Evolutionary conservation across 2,113 vertebrate genomes (phyloP), one percentile per base, ranked within the genome.

Genomic region (Saccopteryx bilineata): DNA sequence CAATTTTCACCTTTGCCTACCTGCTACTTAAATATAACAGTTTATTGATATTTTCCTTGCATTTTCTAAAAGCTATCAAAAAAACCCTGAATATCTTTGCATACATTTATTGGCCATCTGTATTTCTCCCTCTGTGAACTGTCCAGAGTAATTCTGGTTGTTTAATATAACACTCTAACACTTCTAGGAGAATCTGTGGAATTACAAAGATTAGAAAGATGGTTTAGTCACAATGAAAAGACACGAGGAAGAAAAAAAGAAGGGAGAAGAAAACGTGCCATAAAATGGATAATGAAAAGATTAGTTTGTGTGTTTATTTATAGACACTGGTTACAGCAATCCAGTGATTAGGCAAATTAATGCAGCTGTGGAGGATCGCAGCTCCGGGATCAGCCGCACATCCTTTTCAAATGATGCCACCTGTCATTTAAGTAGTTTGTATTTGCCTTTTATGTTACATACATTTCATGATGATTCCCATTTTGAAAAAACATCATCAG

Each of bases 271-370:
- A 93, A 96, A 97, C 26, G 52, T 97, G 90, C 86, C 88, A 96
- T 90, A 86, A 87, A 92, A 96, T 97, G 95, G 96, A 97, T 97
- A 97, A 97, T 97, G 94, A 97, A 97, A 97, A 97, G 91, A 96
- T 98, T 96, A 97, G 95, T 97, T 97, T 98, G 97, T 97, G 97
- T 98, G 98, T 98, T 98, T 98, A 93, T 97, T 98, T 98, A 76
- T 98, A 98, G 98, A 97, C 95, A 96, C 97, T 97, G 98, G 98
- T 97, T 97, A 96, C 95, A 97, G 98, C 98, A 98, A 98, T 98
- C 98, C 98, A 98, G 95, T 86, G 83, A 98, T 98, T 97, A 98
- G 98, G 95, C 6, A 65, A 98, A 98, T 98, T 98, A 98, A 98
- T 96, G 96, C 98, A 98, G 98, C 98, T 81, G 97, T 97, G 97